A percentile compares a stretch with the other conserved stretches of the same genome.
Conservation (phyloP, 2,113 vertebrate species). For the Zingel zingel region DNA sequence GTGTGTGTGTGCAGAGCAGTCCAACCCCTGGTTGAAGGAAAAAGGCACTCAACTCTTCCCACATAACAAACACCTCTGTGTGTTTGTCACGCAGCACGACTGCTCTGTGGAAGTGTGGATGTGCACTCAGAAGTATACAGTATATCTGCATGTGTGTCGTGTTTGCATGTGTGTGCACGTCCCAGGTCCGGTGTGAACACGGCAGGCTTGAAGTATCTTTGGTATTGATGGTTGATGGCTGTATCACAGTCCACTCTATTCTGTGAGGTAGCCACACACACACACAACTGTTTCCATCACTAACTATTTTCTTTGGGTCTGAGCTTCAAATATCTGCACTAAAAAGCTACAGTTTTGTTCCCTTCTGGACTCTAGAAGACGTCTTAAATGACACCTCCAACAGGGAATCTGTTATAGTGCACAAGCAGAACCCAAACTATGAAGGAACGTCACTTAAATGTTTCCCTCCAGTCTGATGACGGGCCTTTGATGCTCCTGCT, state of each 20-base stretch:
- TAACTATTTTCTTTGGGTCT: conserved; percentile 62
- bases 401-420: conserved; percentile 52
- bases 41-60: conserved; percentile 88
- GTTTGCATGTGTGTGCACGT: conserved; percentile 23
- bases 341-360: conserved; percentile 48
- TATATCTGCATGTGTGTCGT: conserved; percentile 45
- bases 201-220: conserved; percentile 93
- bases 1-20: conserved; percentile 78
- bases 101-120: conserved; percentile 68
- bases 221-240: conserved; percentile 94
- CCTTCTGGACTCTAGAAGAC: conserved; percentile 28
- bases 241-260: conserved; percentile 90
- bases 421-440: conserved; percentile 28
- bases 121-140: conserved; percentile 12
- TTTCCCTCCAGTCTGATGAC: conserved; percentile 34
- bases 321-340: conserved; percentile 56
- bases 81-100: conserved; percentile 78
- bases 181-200: conserved; percentile 63
- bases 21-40: conserved; percentile 85
- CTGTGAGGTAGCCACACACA: conserved; percentile 90
- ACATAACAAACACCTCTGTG: conserved; percentile 77
- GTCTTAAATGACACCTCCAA: conserved; percentile 39
- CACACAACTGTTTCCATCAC: conserved; percentile 23
- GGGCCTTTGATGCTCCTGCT: conserved; percentile 44
- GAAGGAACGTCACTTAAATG: conserved; percentile 42